Conservation (phyloP, 2,888 invertebrate species). For the Clusia tigrina region DNA sequence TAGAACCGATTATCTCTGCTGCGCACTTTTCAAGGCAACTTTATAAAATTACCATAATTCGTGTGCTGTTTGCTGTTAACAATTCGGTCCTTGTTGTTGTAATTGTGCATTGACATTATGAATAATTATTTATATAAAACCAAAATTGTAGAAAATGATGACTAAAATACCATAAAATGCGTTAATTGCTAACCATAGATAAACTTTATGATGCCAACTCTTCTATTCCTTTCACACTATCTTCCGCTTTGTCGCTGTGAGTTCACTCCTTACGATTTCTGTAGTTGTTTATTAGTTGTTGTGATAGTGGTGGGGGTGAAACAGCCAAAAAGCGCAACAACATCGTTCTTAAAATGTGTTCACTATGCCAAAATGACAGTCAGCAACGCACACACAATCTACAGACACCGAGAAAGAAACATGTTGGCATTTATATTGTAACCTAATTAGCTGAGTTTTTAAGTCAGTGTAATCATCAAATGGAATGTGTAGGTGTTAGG, state of each 20-base stretch:
- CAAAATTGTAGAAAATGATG: constrained; percentile 17
- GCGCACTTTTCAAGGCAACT: background rate
- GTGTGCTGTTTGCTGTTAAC: constrained; percentile 11
- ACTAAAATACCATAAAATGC: constrained; percentile 26
- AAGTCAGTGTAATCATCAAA: too few species aligned
- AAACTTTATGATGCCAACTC: background rate
- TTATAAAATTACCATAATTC: constrained; percentile 25
- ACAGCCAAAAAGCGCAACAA: constrained; percentile 10
- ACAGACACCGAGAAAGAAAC: background rate
- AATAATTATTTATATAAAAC: constrained; percentile 43
- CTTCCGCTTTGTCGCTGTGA: background rate
- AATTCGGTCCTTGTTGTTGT: constrained; percentile 14
- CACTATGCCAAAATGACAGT: constrained; percentile 7
- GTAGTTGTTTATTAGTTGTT: background rate
- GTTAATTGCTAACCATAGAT: constrained; percentile 24
- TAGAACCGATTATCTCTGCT: too few species aligned
- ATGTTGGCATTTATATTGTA: too few species aligned
- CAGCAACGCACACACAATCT: background rate
- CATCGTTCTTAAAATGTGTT: background rate
- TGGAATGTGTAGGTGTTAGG: too few species aligned
- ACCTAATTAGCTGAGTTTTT: too few species aligned
- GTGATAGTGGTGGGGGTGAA: background rate
- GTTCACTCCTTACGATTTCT: background rate
- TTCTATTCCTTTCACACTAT: background rate
- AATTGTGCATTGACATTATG: constrained; percentile 43